These are phyloP conservation scores for Elymnias hypermnestra DNA, from an alignment of 1,140 invertebrate species.

Conservation along the genomic window DNA sequence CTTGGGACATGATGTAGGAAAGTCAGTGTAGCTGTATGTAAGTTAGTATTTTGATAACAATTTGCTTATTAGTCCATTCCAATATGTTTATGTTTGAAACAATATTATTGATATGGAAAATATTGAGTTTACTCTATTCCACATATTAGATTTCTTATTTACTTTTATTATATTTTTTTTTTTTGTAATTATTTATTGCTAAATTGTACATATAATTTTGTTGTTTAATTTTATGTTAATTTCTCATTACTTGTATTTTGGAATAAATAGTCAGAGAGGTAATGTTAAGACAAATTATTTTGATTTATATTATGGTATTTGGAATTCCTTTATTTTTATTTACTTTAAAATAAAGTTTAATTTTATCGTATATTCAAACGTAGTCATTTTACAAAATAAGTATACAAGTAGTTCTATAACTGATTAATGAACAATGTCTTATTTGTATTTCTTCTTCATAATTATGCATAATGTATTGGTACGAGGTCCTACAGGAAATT, in stretches of 20 bases:
- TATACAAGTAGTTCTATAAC: slow-evolving; percentile 55
- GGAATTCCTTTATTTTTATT: slow-evolving; percentile 28
- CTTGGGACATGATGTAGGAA: slow-evolving; percentile 11
- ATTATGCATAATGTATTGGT: slow-evolving; percentile 40
- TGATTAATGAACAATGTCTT: slow-evolving; percentile 56
- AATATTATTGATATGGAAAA: slow-evolving; percentile 21
- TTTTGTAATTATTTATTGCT: slow-evolving; percentile 69
- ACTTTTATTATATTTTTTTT: slow-evolving; percentile 32
- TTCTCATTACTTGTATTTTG: slow-evolving; percentile 37
- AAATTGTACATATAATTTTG: slow-evolving; percentile 71
- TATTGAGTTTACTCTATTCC: slow-evolving; percentile 31
- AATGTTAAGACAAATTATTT: slow-evolving; percentile 1
- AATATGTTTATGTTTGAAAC: slow-evolving; percentile 25
- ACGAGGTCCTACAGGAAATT: slow-evolving; percentile 29
- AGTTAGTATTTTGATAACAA: slow-evolving; percentile 19
- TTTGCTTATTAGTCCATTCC: slow-evolving; percentile 36
- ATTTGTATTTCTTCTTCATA: slow-evolving; percentile 50
- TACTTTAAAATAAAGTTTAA: slow-evolving; percentile 34
- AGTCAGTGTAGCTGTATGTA: slow-evolving; percentile 26
- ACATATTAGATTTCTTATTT: slow-evolving; percentile 37
- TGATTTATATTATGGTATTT: slow-evolving; percentile 21
- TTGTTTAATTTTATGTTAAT: slow-evolving; percentile 70
- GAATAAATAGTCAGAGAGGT: slow-evolving; percentile 6
- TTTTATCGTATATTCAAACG: slow-evolving; percentile 44
- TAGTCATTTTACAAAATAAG: slow-evolving; percentile 57